Percentiles rank a stretch among this genome's conserved stretches.
phyloP scores from a whole-genome alignment of 2,888 invertebrate genomes.

The Amiota mariae region DNA sequence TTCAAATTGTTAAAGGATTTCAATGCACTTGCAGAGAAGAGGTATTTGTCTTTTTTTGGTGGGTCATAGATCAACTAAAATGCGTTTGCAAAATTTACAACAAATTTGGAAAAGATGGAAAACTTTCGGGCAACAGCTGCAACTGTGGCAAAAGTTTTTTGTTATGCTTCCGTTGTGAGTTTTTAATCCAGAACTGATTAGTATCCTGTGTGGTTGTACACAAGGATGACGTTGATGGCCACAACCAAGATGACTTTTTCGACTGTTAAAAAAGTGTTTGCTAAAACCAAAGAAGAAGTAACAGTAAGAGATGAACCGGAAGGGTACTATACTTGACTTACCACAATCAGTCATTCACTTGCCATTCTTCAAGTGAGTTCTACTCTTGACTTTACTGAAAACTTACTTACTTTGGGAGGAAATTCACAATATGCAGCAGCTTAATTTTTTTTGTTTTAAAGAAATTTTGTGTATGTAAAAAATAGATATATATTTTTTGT shows the following conservation, averaged over 20 bases:
- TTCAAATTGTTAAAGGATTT: no score
- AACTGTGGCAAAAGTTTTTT: conserved; percentile 26
- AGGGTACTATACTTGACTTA: not conserved
- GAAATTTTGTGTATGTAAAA: not conserved
- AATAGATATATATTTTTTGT: not conserved
- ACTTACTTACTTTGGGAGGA: no score
- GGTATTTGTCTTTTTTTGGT: not conserved
- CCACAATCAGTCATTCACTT: no score
- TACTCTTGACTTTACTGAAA: no score
- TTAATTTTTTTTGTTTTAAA: not conserved
- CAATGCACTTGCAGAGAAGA: not conserved
- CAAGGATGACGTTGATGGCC: not conserved
- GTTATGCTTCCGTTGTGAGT: conserved; percentile 17
- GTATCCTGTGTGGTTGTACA: conserved; percentile 18
- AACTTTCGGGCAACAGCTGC: conserved; percentile 1
- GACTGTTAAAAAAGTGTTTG: no score
- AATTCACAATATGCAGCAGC: not conserved
- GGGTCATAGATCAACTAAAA: conserved; percentile 1
- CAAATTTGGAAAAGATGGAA: not conserved
- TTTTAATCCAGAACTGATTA: conserved; percentile 23
- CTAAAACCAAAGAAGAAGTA: conserved; percentile 49
- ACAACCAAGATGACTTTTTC: no score
- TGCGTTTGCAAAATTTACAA: not conserved
- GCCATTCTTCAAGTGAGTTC: no score
- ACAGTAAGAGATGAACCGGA: not conserved